Base-by-base conservation (phyloP, 2,888 invertebrate species). In the Amiota minor region DNA sequence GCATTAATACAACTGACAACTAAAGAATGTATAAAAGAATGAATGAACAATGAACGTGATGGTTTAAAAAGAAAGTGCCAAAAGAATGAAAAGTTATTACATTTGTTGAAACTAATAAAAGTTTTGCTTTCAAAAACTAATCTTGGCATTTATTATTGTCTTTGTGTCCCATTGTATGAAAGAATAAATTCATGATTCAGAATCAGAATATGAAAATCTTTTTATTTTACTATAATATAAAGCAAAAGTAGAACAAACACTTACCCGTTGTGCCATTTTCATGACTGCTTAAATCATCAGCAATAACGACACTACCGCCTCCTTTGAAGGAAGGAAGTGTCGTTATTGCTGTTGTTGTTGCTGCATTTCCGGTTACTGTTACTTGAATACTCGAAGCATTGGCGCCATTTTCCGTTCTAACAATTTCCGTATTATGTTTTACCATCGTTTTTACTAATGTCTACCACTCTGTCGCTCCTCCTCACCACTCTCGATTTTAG, bases 261-360 rank as follows among this genome's bases (percentile, higher is more conserved):
- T 88, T 81, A 87, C 87, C 87, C 71, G 87, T 88, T 72, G 86
- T 82, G 49, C 85, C 86, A 77, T 84, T 87, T 72, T 88, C 87
- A 23, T 80, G 77, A n/a, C 82, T 81, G 75, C 81, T 83, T 72
- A 81, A 49, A 71, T 86, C 78, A 56, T 70, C 65, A 16, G 8
- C 56, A 35, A 35, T 35, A 18, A 18, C 84, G 74, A 64, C 83
- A 61, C 81, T 16, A 47, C 65, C 16, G 3, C 35, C 65, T 16
- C 35, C 56, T 20, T n/a, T 62, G 45, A n/a, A 45, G 23, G 65
- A 18, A n/a, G 62, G 35, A 62, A 64, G 61, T 50, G 72, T 76
- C 35, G 35, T 35, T 56, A 74, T 73, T 23, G 76, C 61, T 64
- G 78, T 77, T 70, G 81, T 78, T 73, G 78, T 78, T 70, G 59